phyloP scores from a whole-genome alignment of 2,113 vertebrate genomes.

The Bos indicus region DNA sequence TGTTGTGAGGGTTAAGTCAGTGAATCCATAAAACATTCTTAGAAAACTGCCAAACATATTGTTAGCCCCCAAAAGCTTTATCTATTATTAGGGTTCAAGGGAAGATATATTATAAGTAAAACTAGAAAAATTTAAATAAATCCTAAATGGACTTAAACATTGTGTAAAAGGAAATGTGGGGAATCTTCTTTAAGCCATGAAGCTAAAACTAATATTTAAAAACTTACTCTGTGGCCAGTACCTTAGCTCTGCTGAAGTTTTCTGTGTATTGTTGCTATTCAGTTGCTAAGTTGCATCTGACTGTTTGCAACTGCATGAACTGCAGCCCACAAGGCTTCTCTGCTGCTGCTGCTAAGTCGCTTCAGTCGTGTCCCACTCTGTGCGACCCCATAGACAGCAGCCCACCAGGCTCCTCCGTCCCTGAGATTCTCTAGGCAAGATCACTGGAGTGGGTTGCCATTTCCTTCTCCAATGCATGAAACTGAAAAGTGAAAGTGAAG shows the following conservation, averaged over 20 bases:
- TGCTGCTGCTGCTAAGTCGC: too few relatives aligned
- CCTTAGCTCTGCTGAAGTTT: background rate
- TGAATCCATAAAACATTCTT: background rate
- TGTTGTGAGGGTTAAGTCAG: background rate
- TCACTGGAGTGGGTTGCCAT: too few relatives aligned
- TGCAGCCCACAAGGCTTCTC: background rate
- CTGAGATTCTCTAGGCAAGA: too few relatives aligned
- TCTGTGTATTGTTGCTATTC: background rate
- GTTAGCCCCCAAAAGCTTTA: background rate
- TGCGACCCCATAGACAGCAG: too few relatives aligned
- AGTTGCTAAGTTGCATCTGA: background rate
- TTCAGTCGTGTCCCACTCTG: too few relatives aligned
- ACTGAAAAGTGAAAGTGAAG: too few relatives aligned
- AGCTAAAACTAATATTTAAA: conserved; percentile 1
- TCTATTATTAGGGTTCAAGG: background rate
- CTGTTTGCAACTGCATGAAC: background rate
- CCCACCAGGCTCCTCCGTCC: too few relatives aligned
- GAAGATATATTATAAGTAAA: background rate
- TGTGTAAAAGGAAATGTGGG: background rate
- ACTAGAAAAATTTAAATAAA: background rate
- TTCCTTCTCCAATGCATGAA: too few relatives aligned
- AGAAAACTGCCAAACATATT: background rate
- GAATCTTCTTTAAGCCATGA: background rate
- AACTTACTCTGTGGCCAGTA: background rate
- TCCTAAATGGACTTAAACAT: background rate